Evolutionary conservation across 2,888 invertebrate genomes (phyloP).

Genomic region (Andrena flavipes): DNA sequence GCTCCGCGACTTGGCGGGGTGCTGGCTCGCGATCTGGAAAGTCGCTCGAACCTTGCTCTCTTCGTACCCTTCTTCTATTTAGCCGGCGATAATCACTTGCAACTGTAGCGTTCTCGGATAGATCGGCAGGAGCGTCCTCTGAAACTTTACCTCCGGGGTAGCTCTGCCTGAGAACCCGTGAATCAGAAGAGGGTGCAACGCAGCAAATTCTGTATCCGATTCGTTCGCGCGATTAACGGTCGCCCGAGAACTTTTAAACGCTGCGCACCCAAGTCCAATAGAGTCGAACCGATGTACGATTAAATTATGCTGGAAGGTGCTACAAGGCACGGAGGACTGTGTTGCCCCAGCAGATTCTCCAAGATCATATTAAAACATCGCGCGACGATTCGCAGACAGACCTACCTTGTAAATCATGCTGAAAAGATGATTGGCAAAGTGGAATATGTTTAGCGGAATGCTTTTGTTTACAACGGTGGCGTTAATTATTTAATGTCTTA

Average conservation of each 20-base stretch:
- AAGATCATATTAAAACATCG: not conserved
- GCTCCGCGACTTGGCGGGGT: not conserved
- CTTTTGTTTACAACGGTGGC: not conserved
- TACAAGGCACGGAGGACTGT: no score
- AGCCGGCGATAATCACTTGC: not conserved
- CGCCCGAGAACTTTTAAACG: no score
- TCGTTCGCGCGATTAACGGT: no score
- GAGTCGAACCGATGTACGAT: no score
- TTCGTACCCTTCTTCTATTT: not conserved
- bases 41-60: not conserved
- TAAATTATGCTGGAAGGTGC: no score
- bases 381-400: conserved; percentile 28
- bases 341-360: not conserved
- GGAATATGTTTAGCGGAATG: conserved; percentile 18
- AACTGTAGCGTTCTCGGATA: no score
- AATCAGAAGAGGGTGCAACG: no score
- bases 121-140: no score
- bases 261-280: no score
- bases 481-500: not conserved
- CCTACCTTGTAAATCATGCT: conserved; percentile 47
- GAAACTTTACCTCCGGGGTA: no score
- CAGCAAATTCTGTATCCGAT: no score
- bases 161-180: no score
- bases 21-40: not conserved
- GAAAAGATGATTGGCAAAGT: conserved; percentile 43